Percentiles rank a stretch among this genome's conserved stretches.
These are phyloP conservation scores for Aspidoscelis tigris DNA, from an alignment of 2,113 vertebrate species.

Conservation along the genomic window DNA sequence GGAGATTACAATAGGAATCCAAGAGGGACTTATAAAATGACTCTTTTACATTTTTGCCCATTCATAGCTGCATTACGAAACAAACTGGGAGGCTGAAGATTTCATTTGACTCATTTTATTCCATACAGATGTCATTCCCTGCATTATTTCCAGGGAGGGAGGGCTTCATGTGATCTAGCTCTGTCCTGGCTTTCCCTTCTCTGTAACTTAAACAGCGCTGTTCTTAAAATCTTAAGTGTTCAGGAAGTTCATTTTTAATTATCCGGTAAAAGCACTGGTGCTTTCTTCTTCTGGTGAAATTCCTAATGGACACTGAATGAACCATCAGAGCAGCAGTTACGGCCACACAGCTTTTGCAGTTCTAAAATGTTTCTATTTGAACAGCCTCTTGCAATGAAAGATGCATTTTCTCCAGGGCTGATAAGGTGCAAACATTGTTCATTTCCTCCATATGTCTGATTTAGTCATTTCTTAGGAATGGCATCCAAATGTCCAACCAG, in stretches of 20 bases:
- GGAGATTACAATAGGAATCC: neutral
- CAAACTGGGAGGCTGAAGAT: neutral
- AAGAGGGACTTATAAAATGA: neutral
- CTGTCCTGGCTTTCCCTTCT: neutral
- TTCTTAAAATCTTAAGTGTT: neutral
- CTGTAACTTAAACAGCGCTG: neutral
- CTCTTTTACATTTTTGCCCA: neutral
- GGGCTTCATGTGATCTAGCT: neutral
- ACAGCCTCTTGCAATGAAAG: neutral
- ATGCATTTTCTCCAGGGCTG: no score
- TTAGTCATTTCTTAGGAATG: neutral
- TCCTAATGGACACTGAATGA: neutral
- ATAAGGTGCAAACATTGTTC: no score
- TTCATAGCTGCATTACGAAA: neutral
- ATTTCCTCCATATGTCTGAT: neutral
- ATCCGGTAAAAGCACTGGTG: neutral
- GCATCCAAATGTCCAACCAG: neutral
- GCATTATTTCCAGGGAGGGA: neutral
- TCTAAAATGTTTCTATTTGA: neutral
- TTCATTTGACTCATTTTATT: neutral
- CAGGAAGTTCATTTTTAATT: neutral
- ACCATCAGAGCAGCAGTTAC: neutral
- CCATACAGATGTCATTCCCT: no score
- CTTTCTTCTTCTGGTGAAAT: neutral
- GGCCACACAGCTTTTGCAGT: neutral